phyloP scores from a whole-genome alignment of 2,888 invertebrate genomes.

The Eulithis prunata region DNA sequence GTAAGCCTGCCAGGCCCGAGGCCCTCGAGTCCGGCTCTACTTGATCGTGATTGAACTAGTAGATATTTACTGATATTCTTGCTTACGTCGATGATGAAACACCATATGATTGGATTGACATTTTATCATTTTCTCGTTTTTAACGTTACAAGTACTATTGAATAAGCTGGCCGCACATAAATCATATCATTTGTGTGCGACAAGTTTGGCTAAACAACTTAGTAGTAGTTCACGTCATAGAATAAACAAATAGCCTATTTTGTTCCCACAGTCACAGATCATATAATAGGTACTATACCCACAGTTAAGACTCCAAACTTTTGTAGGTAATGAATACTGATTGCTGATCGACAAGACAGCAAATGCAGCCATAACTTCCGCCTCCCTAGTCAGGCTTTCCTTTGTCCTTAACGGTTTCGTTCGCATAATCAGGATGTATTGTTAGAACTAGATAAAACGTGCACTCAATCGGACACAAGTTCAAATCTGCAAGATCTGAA shows the following conservation, averaged over 20 bases:
- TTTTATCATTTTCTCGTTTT: conserved; percentile 3
- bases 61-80: conserved; percentile 45
- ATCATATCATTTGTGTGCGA: no score
- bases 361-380: no score
- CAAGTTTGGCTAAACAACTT: no score
- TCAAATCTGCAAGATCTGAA: background rate
- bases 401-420: background rate
- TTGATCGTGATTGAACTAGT: conserved; percentile 50
- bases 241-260: background rate
- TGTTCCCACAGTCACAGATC: background rate
- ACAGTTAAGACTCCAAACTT: background rate
- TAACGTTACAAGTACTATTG: background rate
- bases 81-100: conserved; percentile 10
- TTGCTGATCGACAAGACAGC: no score
- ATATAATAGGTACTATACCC: no score
- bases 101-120: conserved; percentile 10
- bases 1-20: conserved; percentile 68
- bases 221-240: background rate
- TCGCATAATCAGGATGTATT: background rate
- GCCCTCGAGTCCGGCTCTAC: conserved; percentile 56
- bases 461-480: background rate
- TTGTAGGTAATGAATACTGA: background rate
- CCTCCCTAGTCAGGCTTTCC: background rate
- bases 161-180: no score
- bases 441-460: background rate